Evolutionary conservation across 2,113 vertebrate species (phyloP).

Genomic region (Thunnus maccoyii): DNA sequence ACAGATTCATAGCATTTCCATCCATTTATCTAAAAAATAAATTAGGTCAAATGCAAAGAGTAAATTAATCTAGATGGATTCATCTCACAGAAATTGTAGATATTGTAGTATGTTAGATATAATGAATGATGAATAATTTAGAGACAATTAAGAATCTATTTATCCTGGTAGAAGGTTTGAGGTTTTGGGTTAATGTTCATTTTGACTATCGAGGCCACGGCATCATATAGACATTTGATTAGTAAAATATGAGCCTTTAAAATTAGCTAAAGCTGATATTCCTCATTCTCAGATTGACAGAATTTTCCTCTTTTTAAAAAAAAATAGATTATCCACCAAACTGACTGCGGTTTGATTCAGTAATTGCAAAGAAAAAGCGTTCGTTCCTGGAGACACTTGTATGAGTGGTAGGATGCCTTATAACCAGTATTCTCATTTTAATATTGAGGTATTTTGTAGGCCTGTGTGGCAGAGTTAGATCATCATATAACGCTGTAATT

Average conservation of each 20-base stretch:
- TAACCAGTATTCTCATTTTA: neutral
- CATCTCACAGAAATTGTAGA: neutral
- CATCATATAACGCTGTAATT: neutral
- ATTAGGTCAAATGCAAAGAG: neutral
- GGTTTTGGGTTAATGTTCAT: neutral
- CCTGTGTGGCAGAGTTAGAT: neutral
- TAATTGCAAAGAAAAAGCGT: neutral
- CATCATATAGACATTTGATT: neutral
- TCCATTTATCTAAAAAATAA: no score
- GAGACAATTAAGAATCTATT: neutral
- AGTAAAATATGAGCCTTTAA: neutral
- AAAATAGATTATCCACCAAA: neutral
- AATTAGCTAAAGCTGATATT: neutral
- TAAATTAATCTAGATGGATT: neutral
- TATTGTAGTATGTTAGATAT: neutral
- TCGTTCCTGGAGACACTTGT: constrained; percentile 29
- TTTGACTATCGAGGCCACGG: neutral
- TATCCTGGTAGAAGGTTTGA: neutral
- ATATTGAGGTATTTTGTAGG: neutral
- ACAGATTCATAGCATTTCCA: neutral
- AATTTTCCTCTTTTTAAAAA: neutral
- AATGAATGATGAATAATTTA: neutral
- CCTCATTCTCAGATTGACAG: neutral
- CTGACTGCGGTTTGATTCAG: neutral
- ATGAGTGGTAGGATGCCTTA: neutral